Base-by-base conservation (phyloP, 2,888 invertebrate species). In the Pristionchus fissidentatus region DNA sequence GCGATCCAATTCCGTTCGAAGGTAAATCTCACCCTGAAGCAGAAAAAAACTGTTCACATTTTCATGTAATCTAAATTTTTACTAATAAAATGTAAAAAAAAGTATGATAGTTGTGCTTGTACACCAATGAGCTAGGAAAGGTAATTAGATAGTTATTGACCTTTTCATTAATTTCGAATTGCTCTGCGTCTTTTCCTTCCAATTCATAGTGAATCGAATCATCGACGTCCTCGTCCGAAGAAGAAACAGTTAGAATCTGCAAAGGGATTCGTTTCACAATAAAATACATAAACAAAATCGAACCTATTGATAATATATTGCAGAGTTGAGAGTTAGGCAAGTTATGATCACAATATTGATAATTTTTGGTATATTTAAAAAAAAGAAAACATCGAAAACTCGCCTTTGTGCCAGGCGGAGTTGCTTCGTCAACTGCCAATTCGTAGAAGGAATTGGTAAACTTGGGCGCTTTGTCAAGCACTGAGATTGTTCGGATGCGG, bases 371-470 rank as follows among this genome's bases (percentile, higher is more conserved):
- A 62, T 29, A 7, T 29, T 32, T 22, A 43, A 22, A 13, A 22
- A n/a, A 73, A 43, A 43, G 41, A 19, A 7, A 49, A 35, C 52
- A n/a, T 26, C 13, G n/a, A n/a, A 35, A 13, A 5, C 60, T 29
- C 26, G n/a, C 80, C 80, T 43, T 43, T 26, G 60, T 41, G 8
- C 55, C 80, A 38, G 60, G 41, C 3, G n/a, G 29, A 8, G 60
- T 49, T 8, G 38, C 29, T 38, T 80, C 80, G 22, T 43, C 41
- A 3, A 80, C 29, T 26, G 60, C 7, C 3, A 29, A 22, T 13
- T 57, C 43, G 26, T 80, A 80, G 57, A 60, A 80, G 26, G 80
- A 60, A 32, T 57, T 38, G 29, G 32, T 29, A 29, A 80, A 80
- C 32, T n/a, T 32, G 26, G 80, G 80, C 3, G 60, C n/a, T 5